Conservation (phyloP, 2,797 vertebrate genomes). For the Scyliorhinus canicula region DNA sequence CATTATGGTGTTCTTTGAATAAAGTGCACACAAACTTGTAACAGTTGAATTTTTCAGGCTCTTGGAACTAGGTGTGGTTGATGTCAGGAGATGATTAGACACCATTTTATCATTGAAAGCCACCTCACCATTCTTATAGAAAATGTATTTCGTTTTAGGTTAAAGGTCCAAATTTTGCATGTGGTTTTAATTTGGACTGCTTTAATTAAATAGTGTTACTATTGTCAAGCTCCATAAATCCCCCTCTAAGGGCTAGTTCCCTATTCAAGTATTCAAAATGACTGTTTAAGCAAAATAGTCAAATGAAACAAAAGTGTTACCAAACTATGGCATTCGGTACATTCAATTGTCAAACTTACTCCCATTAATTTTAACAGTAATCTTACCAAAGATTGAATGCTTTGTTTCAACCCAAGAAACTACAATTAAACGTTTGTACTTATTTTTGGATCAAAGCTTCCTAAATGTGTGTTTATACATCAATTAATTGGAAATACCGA, state of each 20-base stretch:
- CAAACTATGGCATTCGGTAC: background rate
- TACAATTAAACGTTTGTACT: background rate
- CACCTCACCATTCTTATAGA: background rate
- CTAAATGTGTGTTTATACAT: background rate
- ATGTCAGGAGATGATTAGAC: background rate
- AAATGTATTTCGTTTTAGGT: background rate
- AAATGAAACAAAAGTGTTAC: background rate
- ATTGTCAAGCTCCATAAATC: background rate
- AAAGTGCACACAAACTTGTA: background rate
- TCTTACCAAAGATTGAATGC: background rate
- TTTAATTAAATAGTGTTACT: background rate
- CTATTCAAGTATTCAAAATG: background rate
- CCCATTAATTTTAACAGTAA: background rate
- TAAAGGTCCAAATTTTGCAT: background rate
- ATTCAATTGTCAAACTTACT: background rate
- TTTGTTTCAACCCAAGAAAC: background rate
- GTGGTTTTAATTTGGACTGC: background rate
- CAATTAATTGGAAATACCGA: background rate
- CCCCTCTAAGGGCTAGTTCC: background rate
- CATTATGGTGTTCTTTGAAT: background rate
- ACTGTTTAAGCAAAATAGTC: background rate
- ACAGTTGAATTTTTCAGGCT: background rate
- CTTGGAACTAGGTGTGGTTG: background rate
- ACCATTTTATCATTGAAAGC: background rate
- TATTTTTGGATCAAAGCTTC: background rate